Evolutionary conservation across 2,888 invertebrate species (phyloP).

Genomic region (Drosophila nr. medialis): DNA sequence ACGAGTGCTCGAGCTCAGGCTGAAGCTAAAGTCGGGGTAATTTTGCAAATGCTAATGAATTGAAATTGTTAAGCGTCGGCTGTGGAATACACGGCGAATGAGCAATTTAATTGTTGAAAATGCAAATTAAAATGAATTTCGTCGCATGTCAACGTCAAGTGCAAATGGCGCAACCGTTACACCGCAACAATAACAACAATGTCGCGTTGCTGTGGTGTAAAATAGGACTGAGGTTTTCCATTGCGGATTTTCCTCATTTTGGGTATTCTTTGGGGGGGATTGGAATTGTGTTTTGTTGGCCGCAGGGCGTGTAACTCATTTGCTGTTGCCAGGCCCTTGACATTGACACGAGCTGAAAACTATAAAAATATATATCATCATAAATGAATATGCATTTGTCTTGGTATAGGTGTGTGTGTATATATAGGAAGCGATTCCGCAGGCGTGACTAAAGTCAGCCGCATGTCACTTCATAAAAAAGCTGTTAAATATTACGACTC

Average conservation of each 20-base stretch:
- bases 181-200: slow-evolving; percentile 43
- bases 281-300: slow-evolving; percentile 36
- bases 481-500: slow-evolving; percentile 65
- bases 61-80: slow-evolving; percentile 58
- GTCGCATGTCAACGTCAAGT: slow-evolving; percentile 73
- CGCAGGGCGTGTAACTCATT: slow-evolving; percentile 53
- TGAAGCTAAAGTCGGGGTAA: slow-evolving; percentile 13
- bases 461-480: slow-evolving; percentile 68
- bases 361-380: slow-evolving; percentile 36
- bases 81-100: slow-evolving; percentile 53
- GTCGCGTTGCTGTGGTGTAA: slow-evolving; percentile 12
- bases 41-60: slow-evolving; percentile 74
- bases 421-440: slow-evolving; percentile 41
- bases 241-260: slow-evolving; percentile 32
- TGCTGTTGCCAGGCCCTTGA: slow-evolving; percentile 50
- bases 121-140: slow-evolving; percentile 47
- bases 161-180: slow-evolving; percentile 63
- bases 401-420: background rate
- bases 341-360: slow-evolving; percentile 57
- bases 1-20: slow-evolving; percentile 16
- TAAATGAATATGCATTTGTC: background rate
- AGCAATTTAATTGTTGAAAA: slow-evolving; percentile 67
- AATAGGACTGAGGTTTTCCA: slow-evolving; percentile 54
- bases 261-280: slow-evolving; percentile 3
- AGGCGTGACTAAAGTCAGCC: slow-evolving; percentile 72